Conservation (phyloP, 2,888 invertebrate species). For the Hyposoter dolosus region DNA sequence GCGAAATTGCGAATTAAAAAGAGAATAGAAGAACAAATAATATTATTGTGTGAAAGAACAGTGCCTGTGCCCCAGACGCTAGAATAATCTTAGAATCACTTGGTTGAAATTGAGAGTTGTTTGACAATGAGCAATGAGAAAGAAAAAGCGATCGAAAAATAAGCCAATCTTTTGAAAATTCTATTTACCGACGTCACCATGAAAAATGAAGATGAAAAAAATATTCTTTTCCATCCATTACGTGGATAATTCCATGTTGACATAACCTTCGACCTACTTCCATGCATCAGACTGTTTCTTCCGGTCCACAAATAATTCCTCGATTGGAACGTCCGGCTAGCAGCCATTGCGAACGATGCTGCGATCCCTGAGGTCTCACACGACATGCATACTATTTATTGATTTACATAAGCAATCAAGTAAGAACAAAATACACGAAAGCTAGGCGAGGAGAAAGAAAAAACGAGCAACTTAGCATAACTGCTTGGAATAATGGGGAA, state of each 20-base stretch:
- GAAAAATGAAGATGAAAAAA: slow-evolving; percentile 20
- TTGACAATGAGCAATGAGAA: slow-evolving; percentile 15
- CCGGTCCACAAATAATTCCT: slow-evolving; percentile 51
- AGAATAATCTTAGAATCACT: slow-evolving; percentile 73
- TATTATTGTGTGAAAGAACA: slow-evolving; percentile 81
- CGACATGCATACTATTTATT: slow-evolving; percentile 34
- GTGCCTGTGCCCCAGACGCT: slow-evolving; percentile 82
- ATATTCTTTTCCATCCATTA: slow-evolving; percentile 30
- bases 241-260: slow-evolving; percentile 46
- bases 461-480: slow-evolving; percentile 21
- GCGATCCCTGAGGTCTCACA: slow-evolving; percentile 40
- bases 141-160: slow-evolving; percentile 47
- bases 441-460: background rate
- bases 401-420: slow-evolving; percentile 15
- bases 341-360: slow-evolving; percentile 16
- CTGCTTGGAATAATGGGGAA: slow-evolving; percentile 33
- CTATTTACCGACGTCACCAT: slow-evolving; percentile 22
- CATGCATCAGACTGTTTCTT: slow-evolving; percentile 62
- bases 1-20: slow-evolving; percentile 10
- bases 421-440: background rate
- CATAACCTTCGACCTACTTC: slow-evolving; percentile 48
- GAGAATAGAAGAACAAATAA: slow-evolving; percentile 34
- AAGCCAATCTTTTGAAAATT: slow-evolving; percentile 48
- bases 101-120: slow-evolving; percentile 56
- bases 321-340: slow-evolving; percentile 8